A percentile compares a stretch with the other conserved stretches of the same genome.
These are phyloP conservation scores for Ispidina lecontei DNA, from an alignment of 2,797 vertebrate genomes.

Conservation along the genomic window DNA sequence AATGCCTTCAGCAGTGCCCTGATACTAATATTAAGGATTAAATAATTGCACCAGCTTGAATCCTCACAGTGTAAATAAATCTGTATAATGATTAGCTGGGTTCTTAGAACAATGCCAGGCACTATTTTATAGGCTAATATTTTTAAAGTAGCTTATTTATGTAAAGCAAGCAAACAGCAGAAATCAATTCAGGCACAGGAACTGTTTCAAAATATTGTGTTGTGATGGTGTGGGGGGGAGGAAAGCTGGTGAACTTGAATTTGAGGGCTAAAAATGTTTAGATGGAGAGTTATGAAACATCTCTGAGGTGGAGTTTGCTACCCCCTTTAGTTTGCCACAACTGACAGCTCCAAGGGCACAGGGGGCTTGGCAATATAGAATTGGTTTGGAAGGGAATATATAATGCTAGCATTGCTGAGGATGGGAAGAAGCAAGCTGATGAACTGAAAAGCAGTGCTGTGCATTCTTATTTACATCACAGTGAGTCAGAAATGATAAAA, in stretches of 20 bases:
- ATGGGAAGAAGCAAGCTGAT: background rate
- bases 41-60: constrained; percentile 19
- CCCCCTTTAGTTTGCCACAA: background rate
- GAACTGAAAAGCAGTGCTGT: background rate
- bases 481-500: background rate
- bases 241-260: background rate
- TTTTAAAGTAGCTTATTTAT: constrained; percentile 11
- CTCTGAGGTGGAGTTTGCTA: background rate
- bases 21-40: constrained; percentile 17
- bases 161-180: background rate
- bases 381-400: background rate
- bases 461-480: background rate
- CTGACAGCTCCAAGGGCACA: background rate
- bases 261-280: background rate
- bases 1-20: background rate
- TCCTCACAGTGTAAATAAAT: constrained; percentile 28
- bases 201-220: background rate
- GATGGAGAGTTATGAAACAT: background rate
- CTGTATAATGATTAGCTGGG: constrained; percentile 14
- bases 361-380: background rate
- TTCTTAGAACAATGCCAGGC: constrained; percentile 3
- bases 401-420: background rate
- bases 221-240: background rate
- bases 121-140: background rate
- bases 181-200: background rate